These are phyloP conservation scores for Epirrhoe tristata DNA, from an alignment of 2,888 invertebrate species.

Conservation along the genomic window DNA sequence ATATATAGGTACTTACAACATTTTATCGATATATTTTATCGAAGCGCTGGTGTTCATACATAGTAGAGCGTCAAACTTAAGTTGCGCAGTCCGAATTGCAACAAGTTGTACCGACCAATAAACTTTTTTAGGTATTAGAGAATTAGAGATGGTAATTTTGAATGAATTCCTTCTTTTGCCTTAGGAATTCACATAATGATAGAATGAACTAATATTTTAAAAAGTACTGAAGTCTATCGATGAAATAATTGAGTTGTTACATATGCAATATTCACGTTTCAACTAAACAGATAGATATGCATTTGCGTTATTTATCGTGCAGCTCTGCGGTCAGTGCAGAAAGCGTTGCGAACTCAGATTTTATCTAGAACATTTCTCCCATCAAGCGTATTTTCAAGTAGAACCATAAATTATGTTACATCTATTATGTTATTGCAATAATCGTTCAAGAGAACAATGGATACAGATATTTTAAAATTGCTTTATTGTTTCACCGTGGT, in stretches of 20 bases:
- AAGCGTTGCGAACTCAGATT: slow-evolving; percentile 48
- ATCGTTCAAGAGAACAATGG: slow-evolving; percentile 19
- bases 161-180: too few relatives aligned
- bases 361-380: slow-evolving; percentile 27
- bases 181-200: too few relatives aligned
- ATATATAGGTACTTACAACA: neutral
- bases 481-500: neutral
- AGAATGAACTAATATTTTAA: too few relatives aligned
- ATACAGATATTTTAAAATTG: neutral
- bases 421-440: slow-evolving; percentile 7
- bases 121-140: too few relatives aligned
- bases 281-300: slow-evolving; percentile 41
- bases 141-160: too few relatives aligned
- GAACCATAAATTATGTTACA: slow-evolving; percentile 10
- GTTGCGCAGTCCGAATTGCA: too few relatives aligned
- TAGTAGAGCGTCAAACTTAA: too few relatives aligned
- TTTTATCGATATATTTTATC: neutral
- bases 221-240: too few relatives aligned
- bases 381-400: neutral
- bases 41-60: too few relatives aligned
- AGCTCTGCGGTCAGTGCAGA: slow-evolving; percentile 46
- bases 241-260: neutral
- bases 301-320: slow-evolving; percentile 45
- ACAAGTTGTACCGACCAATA: too few relatives aligned
- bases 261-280: slow-evolving; percentile 3